Base-by-base conservation (phyloP, 2,888 invertebrate genomes). In the Neocrepidodera transversa region DNA sequence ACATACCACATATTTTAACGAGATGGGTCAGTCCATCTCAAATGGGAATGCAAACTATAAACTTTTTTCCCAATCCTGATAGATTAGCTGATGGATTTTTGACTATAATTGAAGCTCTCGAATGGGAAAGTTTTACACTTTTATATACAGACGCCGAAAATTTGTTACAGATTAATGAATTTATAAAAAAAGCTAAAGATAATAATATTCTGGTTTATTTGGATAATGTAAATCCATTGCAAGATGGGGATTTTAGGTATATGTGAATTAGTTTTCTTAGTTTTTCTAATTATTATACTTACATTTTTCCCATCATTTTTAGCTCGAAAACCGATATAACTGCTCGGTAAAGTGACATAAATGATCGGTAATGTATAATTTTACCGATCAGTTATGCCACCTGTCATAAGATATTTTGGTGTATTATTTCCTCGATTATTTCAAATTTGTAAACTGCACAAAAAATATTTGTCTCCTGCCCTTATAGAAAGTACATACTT, bases 91-190 rank as follows among this genome's bases (percentile, higher is more conserved):
- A 65, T 30, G 74, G 71, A 1, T 75, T 71, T 52, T 43, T 68
- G 26, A 70, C 70, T 38, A 74, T 85, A 13, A 79, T 86, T n/a
- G 73, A 76, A 23, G 73, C 75, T 5, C 82, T 81, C 78, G 74
- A 79, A n/a, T 87, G 86, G 86, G 79, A 81, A 47, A 76, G 77
- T 14, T 85, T 86, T 70, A 84, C 85, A 11, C 76, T 87, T 23
- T 76, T 87, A 5, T 87, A 86, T 67, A 84, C 86, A 64, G 79
- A 83, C 67, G 81, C 82, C 66, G 83, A 85, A 58, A 82, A 84
- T 56, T 74, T 86, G 23, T 74, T 82, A 16, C 72, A 83, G 51
- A 74, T 85, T 8, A 82, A 82, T 58, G 82, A 82, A 14, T 73
- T 86, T 6, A 74, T 86, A 10, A 80, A 81, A 65, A 74, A 79